phyloP scores from a whole-genome alignment of 2,113 vertebrate species.

The Sinocyclocheilus anshuiensis region DNA sequence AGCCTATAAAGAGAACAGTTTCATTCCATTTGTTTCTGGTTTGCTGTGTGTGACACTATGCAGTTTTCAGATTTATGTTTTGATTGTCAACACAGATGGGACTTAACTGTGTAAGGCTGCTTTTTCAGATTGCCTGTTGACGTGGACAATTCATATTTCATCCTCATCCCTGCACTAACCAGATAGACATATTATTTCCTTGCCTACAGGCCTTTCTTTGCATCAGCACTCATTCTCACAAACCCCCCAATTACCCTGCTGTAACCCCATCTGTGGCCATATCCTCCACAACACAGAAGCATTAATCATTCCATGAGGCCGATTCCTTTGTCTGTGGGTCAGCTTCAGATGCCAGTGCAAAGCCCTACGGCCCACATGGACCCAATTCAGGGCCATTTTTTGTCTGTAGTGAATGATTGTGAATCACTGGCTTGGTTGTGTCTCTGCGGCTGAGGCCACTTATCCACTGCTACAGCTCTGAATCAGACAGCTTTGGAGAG shows the following conservation, averaged over 20 bases:
- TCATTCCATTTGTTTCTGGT: not conserved
- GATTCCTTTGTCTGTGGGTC: conserved; percentile 42
- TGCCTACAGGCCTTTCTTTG: conserved; percentile 31
- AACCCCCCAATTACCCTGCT: conserved; percentile 29
- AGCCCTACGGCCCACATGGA: conserved; percentile 39
- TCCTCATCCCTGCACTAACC: conserved; percentile 20
- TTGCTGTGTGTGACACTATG: not conserved
- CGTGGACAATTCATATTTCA: conserved; percentile 42
- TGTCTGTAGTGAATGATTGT: conserved; percentile 18
- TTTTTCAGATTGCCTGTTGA: conserved; percentile 41
- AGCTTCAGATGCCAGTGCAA: conserved; percentile 36
- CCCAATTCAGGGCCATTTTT: not conserved
- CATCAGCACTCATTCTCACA: conserved; percentile 43
- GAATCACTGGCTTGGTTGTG: conserved; percentile 19
- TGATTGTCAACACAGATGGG: not conserved
- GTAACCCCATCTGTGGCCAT: conserved; percentile 33
- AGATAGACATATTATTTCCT: conserved; percentile 39
- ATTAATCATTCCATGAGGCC: conserved; percentile 42
- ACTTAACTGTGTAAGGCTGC: not conserved
- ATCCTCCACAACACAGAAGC: conserved; percentile 13
- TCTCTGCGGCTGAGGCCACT: conserved; percentile 11
- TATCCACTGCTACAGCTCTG: too few species aligned
- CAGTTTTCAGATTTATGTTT: conserved; percentile 7
- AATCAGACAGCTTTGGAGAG: not conserved
- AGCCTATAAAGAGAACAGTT: not conserved